Evolutionary conservation across 2,797 vertebrate species (phyloP).

Genomic region (Mormyrops attenuatus): DNA sequence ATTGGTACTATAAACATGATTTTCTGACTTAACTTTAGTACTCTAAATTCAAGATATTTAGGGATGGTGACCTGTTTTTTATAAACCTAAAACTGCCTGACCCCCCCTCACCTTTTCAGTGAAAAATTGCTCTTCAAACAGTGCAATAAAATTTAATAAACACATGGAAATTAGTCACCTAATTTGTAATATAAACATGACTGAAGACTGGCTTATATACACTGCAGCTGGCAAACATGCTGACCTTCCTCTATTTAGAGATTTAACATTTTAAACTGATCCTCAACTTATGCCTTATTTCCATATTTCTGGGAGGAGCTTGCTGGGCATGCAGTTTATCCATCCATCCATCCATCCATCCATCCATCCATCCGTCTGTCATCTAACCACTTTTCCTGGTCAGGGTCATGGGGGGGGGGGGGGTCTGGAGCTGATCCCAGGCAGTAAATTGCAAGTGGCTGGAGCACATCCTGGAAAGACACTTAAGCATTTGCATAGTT

Average conservation of each 20-base stretch:
- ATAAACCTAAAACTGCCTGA: neutral
- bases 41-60: neutral
- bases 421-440: neutral
- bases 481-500: neutral
- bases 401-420: neutral
- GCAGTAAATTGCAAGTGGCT: neutral
- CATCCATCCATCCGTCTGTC: neutral
- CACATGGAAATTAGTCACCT: neutral
- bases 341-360: neutral
- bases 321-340: neutral
- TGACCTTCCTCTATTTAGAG: neutral
- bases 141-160: neutral
- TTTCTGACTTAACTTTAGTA: neutral
- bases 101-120: neutral
- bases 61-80: neutral
- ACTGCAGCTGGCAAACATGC: neutral
- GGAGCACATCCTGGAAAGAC: neutral
- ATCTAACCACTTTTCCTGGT: neutral
- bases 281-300: neutral
- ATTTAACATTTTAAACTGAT: neutral
- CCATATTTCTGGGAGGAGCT: neutral
- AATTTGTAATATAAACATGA: conserved; percentile 2
- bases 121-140: conserved; percentile 5
- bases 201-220: neutral
- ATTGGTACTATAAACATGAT: neutral